Conservation (phyloP, 2,113 vertebrate genomes). For the Dendropsophus ebraccatus region DNA sequence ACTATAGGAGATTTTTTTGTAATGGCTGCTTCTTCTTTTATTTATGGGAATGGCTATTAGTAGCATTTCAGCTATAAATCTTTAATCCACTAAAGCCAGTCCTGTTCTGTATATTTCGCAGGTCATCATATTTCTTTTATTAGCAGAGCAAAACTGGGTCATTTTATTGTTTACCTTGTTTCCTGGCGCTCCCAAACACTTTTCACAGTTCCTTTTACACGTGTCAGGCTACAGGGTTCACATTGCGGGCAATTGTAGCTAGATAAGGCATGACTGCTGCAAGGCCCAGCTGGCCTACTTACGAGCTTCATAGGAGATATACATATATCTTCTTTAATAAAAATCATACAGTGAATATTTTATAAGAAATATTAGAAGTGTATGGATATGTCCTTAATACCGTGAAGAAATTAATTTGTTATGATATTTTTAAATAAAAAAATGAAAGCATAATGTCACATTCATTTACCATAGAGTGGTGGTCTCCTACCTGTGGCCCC, state of each 20-base stretch:
- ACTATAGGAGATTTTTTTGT: not conserved
- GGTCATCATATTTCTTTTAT: slow-evolving; percentile 5
- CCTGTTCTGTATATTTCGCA: not conserved
- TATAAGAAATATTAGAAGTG: not conserved
- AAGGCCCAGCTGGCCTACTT: not conserved
- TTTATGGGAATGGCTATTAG: not conserved
- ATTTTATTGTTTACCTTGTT: not conserved
- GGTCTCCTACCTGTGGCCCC: not conserved
- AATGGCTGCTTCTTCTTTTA: not conserved
- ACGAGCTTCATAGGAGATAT: not conserved
- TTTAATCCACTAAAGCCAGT: not conserved
- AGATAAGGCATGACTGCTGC: not conserved
- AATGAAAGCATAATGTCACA: not conserved
- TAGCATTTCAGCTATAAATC: not conserved
- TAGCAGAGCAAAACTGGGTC: not conserved
- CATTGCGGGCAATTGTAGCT: not conserved
- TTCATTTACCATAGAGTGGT: not conserved
- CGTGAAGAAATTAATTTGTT: not conserved
- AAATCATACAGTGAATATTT: not conserved
- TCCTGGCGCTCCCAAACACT: not conserved
- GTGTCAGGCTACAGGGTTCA: not conserved
- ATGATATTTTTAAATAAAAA: no score
- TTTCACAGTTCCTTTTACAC: slow-evolving; percentile 8
- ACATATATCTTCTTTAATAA: not conserved
- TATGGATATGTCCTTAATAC: no score